Conservation (phyloP, 2,888 invertebrate species). For the Biston betularia region DNA sequence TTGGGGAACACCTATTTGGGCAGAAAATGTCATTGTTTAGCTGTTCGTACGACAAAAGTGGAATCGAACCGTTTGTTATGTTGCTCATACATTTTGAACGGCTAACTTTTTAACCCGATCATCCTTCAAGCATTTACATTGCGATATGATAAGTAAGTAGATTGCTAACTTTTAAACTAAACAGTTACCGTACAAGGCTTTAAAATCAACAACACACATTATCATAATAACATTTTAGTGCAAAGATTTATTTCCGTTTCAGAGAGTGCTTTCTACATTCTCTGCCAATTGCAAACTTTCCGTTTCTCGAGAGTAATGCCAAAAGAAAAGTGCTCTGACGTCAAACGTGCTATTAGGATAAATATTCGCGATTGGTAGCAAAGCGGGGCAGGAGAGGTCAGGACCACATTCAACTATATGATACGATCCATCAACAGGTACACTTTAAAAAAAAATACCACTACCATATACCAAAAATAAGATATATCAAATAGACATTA, state of each 20-base stretch:
- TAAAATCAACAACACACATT: not conserved
- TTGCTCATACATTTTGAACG: no score
- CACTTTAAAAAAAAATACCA: not conserved
- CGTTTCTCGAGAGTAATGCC: slow-evolving; percentile 19
- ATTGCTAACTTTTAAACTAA: not conserved
- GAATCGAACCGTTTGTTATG: no score
- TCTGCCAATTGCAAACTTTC: slow-evolving; percentile 22
- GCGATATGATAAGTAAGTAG: not conserved
- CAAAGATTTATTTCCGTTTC: slow-evolving; percentile 12
- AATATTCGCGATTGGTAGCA: not conserved
- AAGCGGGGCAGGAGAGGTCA: slow-evolving; percentile 11
- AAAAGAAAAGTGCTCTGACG: slow-evolving; percentile 27
- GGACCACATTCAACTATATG: slow-evolving; percentile 17
- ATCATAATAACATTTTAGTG: not conserved
- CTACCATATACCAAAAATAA: no score
- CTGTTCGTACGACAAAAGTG: no score
- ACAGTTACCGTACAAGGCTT: not conserved
- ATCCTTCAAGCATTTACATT: no score
- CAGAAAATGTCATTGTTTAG: no score
- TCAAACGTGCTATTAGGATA: slow-evolving; percentile 5
- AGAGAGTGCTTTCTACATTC: slow-evolving; percentile 13
- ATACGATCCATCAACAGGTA: slow-evolving; percentile 10
- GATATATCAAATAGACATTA: no score
- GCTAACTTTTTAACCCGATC: no score
- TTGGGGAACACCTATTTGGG: no score